Evolutionary conservation across 2,888 invertebrate genomes (phyloP), one percentile per base, ranked within the genome.

Genomic region (Volucella inanis): DNA sequence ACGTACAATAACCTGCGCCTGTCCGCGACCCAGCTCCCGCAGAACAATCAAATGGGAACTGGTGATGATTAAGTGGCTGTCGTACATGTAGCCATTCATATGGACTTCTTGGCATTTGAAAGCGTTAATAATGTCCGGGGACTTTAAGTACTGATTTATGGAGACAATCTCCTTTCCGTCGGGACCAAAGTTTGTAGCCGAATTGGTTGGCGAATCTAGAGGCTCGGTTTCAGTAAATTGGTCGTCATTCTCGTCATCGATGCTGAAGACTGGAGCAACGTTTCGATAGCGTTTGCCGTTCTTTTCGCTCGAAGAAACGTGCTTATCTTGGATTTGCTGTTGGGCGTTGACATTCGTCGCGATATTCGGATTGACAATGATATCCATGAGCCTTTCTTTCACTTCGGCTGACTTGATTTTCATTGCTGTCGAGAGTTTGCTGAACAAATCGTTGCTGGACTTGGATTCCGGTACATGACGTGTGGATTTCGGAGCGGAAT

Each of bases 81-180:
- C 96, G 90, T 96, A 96, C 94, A 97, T 96, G 90, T 95, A 96
- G 8, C 97, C 97, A 91, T 97, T 97, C 88, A 97, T 94, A 91
- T 97, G 95, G 14, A 99, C 96, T 93, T 99, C 98, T 92, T 97
- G 96, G 90, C 99, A 99, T 88, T 96, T 95, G 92, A 98, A 99
- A 87, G 95, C 95, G 90, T 96, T 96, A 71, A 98, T 94, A 50
- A 98, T 94, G 89, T 97, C 97, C 0, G 97, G 95, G 90, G 96
- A 96, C 90, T 96, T 96, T 80, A 97, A 92, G 94, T 97, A 98
- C 12, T 94, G 93, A 88, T 95, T 95, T 61, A 98, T 92, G 76
- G 96, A 95, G 15, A 98, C 96, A 87, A 96, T 94, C 93, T 97
- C 97, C 88, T 96, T 95, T 38, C 94, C 93, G 88, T 96, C 96